phyloP scores from a whole-genome alignment of 2,888 invertebrate species.

The Chelonus formosanus region DNA sequence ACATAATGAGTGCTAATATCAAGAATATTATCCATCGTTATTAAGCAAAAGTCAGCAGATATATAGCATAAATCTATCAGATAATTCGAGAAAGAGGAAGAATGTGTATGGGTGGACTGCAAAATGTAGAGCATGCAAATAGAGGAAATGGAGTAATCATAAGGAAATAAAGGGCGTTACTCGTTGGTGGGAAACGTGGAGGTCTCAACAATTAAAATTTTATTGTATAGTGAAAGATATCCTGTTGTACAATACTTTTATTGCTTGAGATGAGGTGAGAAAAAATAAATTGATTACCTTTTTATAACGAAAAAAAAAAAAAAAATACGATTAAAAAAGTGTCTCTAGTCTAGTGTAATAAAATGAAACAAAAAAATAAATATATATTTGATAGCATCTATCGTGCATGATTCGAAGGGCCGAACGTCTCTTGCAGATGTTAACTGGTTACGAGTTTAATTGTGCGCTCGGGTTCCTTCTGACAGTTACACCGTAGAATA shows the following conservation, averaged over 20 bases:
- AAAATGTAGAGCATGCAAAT: conserved; percentile 37
- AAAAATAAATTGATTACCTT: no score
- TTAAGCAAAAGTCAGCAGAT: conserved; percentile 12
- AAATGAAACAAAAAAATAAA: no score
- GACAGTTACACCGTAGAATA: conserved; percentile 43
- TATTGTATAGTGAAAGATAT: conserved; percentile 20
- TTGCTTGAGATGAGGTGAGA: no score
- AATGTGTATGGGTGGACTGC: background rate
- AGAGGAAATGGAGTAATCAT: conserved; percentile 63
- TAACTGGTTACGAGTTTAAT: conserved; percentile 55
- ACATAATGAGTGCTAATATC: no score
- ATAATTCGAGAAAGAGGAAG: conserved; percentile 2
- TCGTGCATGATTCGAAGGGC: conserved; percentile 24
- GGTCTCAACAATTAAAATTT: conserved; percentile 41
- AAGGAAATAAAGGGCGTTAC: conserved; percentile 63
- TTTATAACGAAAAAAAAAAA: no score
- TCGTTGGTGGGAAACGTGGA: conserved; percentile 56
- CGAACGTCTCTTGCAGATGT: conserved; percentile 52
- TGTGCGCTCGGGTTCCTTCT: conserved; percentile 50
- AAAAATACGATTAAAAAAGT: no score
- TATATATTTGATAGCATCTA: conserved; percentile 37
- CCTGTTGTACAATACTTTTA: background rate
- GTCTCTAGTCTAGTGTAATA: no score
- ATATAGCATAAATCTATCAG: background rate
- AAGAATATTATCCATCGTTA: background rate